Base-by-base conservation (phyloP, 2,113 vertebrate species). In the Vidua chalybeata region DNA sequence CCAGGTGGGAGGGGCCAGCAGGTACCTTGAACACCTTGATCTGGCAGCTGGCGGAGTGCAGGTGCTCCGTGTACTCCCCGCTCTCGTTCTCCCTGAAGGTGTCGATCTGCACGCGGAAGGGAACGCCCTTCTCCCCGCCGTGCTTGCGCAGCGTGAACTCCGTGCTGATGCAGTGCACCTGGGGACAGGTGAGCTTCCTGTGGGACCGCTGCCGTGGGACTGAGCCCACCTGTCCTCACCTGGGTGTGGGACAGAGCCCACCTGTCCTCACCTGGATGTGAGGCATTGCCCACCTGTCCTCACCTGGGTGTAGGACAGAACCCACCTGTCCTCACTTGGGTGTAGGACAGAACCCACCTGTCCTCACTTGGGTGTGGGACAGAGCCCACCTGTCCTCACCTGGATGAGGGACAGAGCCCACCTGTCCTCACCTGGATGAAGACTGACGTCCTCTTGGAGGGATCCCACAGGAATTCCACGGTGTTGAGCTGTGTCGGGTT, bases 101-200 rank as follows among this genome's bases (percentile, higher is more conserved):
- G 96, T 99, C 99, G 5, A 99, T 99, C 97, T 99, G 99, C 67
- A 99, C 97, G 63, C 99, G 99, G 94, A 99, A 99, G 1, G 99
- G 99, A 7, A 99, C 99, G 1, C 99, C 99, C 83, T 99, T 99
- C 92, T 99, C 99, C 7, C 99, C 99, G 1, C 99, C 99, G 3
- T 99, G 99, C 89, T 99, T 99, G 46, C 99, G 98, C 99, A 99
- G 99, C 30, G 99, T 99, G 97, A 99, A 99, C 96, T 99, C 99
- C 18, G 99, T 99, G 98, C 99, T 99, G 86, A 99, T 99, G 89
- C 99, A 99, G 86, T 88, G 86, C 76, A 88, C 86, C 85, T 88
- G 85, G 0, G 1, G 13, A 16, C 84, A 86, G 73, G 84, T 76
- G 84, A 18, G 84, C 33, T 1, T 1, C 13, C 43, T 3, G 45